Conservation (phyloP, 2,797 vertebrate species). For the Siniperca scherzeri region DNA sequence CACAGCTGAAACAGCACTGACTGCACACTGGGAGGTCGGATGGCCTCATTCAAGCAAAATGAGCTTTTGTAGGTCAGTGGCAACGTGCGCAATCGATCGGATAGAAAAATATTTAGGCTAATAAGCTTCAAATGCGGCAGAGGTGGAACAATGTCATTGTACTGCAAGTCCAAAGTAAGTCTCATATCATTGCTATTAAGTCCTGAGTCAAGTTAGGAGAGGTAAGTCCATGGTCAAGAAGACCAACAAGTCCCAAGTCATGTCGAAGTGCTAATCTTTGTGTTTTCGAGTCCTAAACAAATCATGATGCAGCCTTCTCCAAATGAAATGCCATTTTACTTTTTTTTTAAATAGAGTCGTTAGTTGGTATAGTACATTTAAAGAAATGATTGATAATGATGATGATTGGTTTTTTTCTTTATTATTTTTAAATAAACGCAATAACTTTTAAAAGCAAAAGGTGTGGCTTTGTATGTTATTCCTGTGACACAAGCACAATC, state of each 20-base stretch:
- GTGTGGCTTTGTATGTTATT: background rate
- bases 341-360: no score
- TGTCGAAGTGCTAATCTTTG: background rate
- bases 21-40: background rate
- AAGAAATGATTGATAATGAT: background rate
- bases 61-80: background rate
- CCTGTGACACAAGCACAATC: no score
- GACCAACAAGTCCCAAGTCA: background rate
- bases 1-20: background rate
- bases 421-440: background rate
- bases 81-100: background rate
- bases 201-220: background rate
- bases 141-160: background rate
- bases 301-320: background rate
- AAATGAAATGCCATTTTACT: background rate
- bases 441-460: background rate
- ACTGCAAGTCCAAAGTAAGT: background rate
- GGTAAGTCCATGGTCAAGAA: background rate
- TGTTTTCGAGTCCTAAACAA: background rate
- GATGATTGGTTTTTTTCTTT: background rate
- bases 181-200: background rate
- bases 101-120: background rate
- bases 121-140: background rate
- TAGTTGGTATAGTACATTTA: background rate
- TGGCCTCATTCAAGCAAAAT: conserved; percentile 12